Evolutionary conservation across 2,888 invertebrate genomes (phyloP), one percentile per base, ranked within the genome.

Genomic region (Drosophila gaucha): DNA sequence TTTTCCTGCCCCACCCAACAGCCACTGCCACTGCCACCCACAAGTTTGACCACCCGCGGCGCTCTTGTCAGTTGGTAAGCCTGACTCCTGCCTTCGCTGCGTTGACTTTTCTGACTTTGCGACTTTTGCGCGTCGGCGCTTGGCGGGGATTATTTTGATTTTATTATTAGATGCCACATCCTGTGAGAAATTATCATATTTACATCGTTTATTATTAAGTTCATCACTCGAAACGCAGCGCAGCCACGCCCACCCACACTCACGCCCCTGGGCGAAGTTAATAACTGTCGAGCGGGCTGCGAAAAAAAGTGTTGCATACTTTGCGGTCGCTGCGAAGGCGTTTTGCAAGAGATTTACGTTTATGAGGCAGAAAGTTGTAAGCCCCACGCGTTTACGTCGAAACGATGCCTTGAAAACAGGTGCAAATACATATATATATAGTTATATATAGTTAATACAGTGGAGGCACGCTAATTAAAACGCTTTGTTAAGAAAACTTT

Each of bases 181-280:
- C 91, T 91, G 90, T 84, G 90, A 87, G 89, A 91, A 91, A 91
- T 91, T 91, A 91, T 91, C 91, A 91, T 91, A 91, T 91, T 91
- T 91, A 89, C 89, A 89, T 91, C 91, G 91, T 91, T 91, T 91
- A 91, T 91, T 91, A 91, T 91, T 91, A 91, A 91, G 89, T 90
- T 90, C 90, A 90, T 90, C 91, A 90, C 91, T 90, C 88, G 88
- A 89, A 82, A 78, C 68, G 71, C 66, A 41, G 50, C 43, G 20
- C 36, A 10, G 28, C 43, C 44, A 9, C 39, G 2, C 35, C 12
- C 49, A 2, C 39, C 56, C 62, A 5, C 16, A 5, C 18, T 18
- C 31, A 6, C 30, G 14, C 26, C 41, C 5, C 31, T 10, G 9
- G 14, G n/a, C 41, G 16, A 12, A 64, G 59, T 82, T 80, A 83